Evolutionary conservation across 2,888 invertebrate genomes (phyloP).

Genomic region (Chironomus tentans): DNA sequence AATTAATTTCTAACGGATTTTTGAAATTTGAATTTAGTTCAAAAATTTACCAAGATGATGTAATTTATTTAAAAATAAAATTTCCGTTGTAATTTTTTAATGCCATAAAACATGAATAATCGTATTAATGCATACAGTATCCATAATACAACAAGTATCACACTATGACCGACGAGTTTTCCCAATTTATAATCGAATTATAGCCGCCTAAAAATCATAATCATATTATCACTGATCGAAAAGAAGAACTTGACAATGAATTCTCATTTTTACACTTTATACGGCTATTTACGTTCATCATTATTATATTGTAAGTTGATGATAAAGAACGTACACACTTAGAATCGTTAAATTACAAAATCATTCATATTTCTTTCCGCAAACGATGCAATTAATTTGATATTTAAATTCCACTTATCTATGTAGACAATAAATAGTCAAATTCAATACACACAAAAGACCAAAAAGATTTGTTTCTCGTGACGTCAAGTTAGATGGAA

Average conservation of each 20-base stretch:
- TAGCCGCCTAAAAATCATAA: background rate
- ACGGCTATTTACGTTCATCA: background rate
- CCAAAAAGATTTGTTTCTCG: background rate
- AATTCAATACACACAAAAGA: background rate
- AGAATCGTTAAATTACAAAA: background rate
- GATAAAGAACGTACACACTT: background rate
- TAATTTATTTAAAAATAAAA: too few species aligned
- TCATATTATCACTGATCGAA: background rate
- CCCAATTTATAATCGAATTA: background rate
- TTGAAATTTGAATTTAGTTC: too few species aligned
- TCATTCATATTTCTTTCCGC: constrained; percentile 7
- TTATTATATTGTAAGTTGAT: background rate
- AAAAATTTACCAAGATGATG: too few species aligned
- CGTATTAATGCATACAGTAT: too few species aligned
- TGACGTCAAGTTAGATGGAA: too few species aligned
- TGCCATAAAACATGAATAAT: too few species aligned
- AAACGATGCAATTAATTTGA: constrained; percentile 8
- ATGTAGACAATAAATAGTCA: background rate
- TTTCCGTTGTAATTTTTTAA: too few species aligned
- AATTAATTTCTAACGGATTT: too few species aligned
- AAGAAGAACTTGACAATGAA: background rate
- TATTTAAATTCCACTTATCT: background rate
- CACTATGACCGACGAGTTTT: too few species aligned
- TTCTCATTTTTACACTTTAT: background rate
- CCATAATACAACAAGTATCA: too few species aligned